Conservation (phyloP, 1,140 invertebrate genomes). For the Linepithema humile region DNA sequence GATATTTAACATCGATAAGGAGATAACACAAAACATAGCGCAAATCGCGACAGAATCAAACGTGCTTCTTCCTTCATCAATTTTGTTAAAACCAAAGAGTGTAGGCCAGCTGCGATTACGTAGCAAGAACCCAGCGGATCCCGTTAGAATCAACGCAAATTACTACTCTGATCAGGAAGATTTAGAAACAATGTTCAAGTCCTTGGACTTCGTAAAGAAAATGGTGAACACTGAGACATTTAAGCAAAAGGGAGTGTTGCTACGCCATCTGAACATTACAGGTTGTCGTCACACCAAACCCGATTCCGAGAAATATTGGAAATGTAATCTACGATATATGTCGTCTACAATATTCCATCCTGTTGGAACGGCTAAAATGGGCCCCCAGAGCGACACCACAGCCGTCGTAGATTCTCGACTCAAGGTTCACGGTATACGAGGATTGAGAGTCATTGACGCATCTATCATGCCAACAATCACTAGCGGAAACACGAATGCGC, state of each 20-base stretch:
- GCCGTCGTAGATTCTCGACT: slow-evolving; percentile 92
- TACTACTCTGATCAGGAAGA: slow-evolving; percentile 86
- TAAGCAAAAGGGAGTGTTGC: slow-evolving; percentile 68
- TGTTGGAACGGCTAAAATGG: slow-evolving; percentile 85
- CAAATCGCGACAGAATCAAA: slow-evolving; percentile 69
- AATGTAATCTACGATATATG: slow-evolving; percentile 82
- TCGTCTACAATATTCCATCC: slow-evolving; percentile 83
- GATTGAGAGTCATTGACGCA: slow-evolving; percentile 90
- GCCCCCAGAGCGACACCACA: slow-evolving; percentile 76
- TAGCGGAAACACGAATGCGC: slow-evolving; percentile 92
- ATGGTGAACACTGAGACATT: slow-evolving; percentile 71
- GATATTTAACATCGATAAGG: slow-evolving; percentile 59
- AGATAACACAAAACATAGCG: slow-evolving; percentile 63
- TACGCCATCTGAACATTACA: slow-evolving; percentile 47
- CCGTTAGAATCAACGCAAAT: slow-evolving; percentile 89
- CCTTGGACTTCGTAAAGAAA: slow-evolving; percentile 59
- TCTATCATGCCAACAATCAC: slow-evolving; percentile 91
- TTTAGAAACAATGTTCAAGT: slow-evolving; percentile 76
- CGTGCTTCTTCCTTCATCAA: slow-evolving; percentile 72
- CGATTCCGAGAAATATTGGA: slow-evolving; percentile 83
- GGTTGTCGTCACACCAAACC: slow-evolving; percentile 68
- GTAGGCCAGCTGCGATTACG: slow-evolving; percentile 84
- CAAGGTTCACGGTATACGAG: slow-evolving; percentile 89
- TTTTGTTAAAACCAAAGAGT: slow-evolving; percentile 85
- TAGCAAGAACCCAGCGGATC: slow-evolving; percentile 86